These are phyloP conservation scores for Centropus unirufus DNA, from an alignment of 2,113 vertebrate genomes.

Conservation along the genomic window DNA sequence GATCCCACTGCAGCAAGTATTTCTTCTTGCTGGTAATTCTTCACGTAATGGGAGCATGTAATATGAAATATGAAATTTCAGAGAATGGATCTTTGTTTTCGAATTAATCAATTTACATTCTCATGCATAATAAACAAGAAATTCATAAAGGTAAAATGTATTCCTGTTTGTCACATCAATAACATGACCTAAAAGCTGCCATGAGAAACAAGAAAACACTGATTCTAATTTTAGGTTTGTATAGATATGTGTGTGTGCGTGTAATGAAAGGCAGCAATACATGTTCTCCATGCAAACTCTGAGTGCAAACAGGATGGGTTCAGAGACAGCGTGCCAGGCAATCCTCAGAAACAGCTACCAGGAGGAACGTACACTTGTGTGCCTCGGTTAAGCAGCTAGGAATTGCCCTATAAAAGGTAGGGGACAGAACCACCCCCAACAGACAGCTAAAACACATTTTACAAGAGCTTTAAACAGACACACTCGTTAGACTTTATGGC, in stretches of 20 bases:
- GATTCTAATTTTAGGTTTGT: neutral
- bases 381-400: neutral
- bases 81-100: neutral
- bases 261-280: neutral
- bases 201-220: neutral
- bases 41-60: neutral
- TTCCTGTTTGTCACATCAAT: neutral
- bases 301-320: neutral
- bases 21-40: neutral
- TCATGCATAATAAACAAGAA: neutral
- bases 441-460: conserved; percentile 44
- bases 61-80: neutral
- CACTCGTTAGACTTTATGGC: conserved; percentile 15
- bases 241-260: no score
- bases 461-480: conserved; percentile 6
- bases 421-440: neutral
- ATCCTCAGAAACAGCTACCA: neutral
- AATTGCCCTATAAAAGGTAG: conserved; percentile 28
- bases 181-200: neutral
- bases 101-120: neutral
- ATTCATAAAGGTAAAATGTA: neutral
- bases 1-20: neutral
- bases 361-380: neutral
- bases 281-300: neutral
- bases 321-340: neutral